These are phyloP conservation scores for Pangasius djambal DNA, from an alignment of 2,797 vertebrate genomes.

Conservation along the genomic window DNA sequence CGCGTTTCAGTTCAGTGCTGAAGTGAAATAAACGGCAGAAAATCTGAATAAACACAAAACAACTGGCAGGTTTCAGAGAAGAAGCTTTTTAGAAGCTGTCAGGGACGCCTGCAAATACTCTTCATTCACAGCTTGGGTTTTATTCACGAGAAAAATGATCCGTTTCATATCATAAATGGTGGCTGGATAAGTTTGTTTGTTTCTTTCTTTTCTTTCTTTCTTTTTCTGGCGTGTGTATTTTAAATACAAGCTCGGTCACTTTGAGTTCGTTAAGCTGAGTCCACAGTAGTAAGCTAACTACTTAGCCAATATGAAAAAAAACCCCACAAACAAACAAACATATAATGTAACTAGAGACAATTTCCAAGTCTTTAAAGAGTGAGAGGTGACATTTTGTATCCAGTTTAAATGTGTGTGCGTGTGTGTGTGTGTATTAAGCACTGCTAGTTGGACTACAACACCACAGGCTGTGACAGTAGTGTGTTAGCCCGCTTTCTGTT, in stretches of 20 bases:
- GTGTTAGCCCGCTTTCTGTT: neutral
- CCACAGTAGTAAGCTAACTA: neutral
- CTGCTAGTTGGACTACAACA: neutral
- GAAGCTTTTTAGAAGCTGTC: neutral
- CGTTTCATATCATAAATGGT: neutral
- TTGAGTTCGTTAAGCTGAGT: neutral
- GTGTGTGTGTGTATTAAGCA: no score
- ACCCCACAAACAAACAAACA: neutral
- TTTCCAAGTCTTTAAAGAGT: neutral
- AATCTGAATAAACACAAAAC: neutral
- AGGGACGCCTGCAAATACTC: neutral
- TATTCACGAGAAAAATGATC: neutral
- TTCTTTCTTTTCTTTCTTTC: neutral
- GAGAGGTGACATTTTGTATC: no score
- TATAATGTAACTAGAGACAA: neutral
- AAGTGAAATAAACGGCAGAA: neutral
- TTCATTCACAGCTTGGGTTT: neutral
- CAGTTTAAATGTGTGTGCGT: neutral
- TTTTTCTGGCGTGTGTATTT: neutral
- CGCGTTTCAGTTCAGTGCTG: neutral
- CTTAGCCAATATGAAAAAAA: neutral
- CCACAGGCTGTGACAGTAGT: neutral
- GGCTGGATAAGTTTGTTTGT: neutral
- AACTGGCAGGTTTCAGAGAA: neutral
- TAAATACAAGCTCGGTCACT: neutral